Evolutionary conservation across 2,797 vertebrate species (phyloP), one percentile per base, ranked within the genome.

Genomic region (Urosaurus nigricauda): DNA sequence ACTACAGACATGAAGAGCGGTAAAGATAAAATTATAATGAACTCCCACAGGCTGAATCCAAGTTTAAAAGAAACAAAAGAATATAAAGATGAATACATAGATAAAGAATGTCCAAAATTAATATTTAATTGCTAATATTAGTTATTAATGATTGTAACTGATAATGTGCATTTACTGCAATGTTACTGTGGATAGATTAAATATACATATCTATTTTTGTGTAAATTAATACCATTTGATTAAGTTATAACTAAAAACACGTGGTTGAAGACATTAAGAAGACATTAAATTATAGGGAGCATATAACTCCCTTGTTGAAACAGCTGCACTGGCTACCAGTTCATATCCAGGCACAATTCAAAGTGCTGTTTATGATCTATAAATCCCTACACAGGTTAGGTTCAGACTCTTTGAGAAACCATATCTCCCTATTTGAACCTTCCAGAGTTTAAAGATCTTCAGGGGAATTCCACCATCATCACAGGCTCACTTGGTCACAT

Each of bases 1-100:
- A 79, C 19, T 86, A 21, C 56, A 68, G 58, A 26, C n/a, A 53
- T 51, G 53, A 79, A 68, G 65, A 68, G 65, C 32, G 65, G 65
- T 11, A 32, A 6, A 68, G 65, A 32, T 68, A 68, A 29, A 68
- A 85, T 77, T 63, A 60, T 85, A 85, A 77, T 85, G 56, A 85
- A 77, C 37, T 85, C 37, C 53, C 73, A 24, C 14, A 40, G 29
- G 37, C 73, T 63, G 73, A 77, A 85, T 85, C 26, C 14, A 60
- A 63, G 24, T 32, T 68, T 68, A 68, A 13, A 29, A 68, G 65
- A 68, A 68, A 68, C 29, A 68, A 68, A 68, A 29, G 35, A 70
- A 70, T 74, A 40, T 14, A 79, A 29, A 26, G 29, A 86, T 43
- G 37, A 78, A 35, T 35, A 37, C 24, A 40, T 43, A 21, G 43